Evolutionary conservation across 2,888 invertebrate genomes (phyloP).

Genomic region (Leistus spinibarbis): DNA sequence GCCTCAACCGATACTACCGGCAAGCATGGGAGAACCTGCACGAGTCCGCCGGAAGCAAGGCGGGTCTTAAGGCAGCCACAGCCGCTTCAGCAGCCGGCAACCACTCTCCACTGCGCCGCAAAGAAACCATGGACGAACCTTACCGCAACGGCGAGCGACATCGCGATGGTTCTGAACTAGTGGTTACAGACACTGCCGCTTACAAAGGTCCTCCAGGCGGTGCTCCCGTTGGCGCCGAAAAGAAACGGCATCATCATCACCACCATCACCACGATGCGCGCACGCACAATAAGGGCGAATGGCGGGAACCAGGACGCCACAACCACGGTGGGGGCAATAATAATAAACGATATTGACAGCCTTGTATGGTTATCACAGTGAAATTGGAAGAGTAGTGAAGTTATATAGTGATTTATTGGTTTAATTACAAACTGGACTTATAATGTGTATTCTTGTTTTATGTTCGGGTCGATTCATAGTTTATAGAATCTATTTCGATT

Average conservation of each 20-base stretch:
- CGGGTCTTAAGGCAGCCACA: conserved; percentile 49
- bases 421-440: background rate
- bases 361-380: conserved; percentile 54
- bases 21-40: conserved; percentile 94
- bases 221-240: conserved; percentile 59
- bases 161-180: conserved; percentile 76
- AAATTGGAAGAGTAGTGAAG: conserved; percentile 47
- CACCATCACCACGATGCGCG: conserved; percentile 77
- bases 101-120: conserved; percentile 68
- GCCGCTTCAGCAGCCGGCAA: conserved; percentile 48
- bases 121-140: conserved; percentile 75
- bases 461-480: background rate
- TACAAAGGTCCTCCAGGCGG: conserved; percentile 8
- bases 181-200: conserved; percentile 67
- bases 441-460: background rate
- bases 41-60: conserved; percentile 74
- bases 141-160: conserved; percentile 56
- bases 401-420: background rate
- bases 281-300: conserved; percentile 61
- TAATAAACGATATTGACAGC: conserved; percentile 58
- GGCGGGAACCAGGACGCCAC: conserved; percentile 57
- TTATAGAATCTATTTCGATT: too few species aligned
- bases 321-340: conserved; percentile 51
- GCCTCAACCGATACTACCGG: conserved; percentile 85
- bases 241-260: conserved; percentile 71